phyloP scores from a whole-genome alignment of 2,888 invertebrate genomes.

The Eugnorisma glareosa region DNA sequence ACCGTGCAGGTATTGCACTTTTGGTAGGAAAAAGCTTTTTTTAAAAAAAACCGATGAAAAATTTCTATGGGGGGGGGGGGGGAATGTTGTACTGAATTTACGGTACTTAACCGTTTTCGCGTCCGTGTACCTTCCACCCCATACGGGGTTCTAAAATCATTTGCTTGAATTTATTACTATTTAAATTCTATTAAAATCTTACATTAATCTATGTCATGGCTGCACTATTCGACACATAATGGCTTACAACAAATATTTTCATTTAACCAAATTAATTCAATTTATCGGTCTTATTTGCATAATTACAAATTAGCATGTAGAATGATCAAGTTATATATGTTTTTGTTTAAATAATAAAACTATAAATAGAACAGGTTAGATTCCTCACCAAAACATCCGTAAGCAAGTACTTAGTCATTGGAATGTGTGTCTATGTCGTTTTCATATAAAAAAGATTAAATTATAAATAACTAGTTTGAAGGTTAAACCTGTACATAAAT shows the following conservation, averaged over 20 bases:
- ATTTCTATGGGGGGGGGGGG: too few species aligned
- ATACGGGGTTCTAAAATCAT: too few species aligned
- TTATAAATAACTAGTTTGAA: conserved; percentile 8
- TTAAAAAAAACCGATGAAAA: too few species aligned
- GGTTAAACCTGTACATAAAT: neutral
- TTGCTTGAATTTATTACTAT: neutral
- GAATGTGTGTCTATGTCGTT: conserved; percentile 21
- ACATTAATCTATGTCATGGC: conserved; percentile 20
- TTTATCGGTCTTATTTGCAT: conserved; percentile 33
- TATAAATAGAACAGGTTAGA: conserved; percentile 12
- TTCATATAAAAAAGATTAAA: neutral
- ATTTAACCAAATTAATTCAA: conserved; percentile 20
- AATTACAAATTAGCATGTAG: conserved; percentile 21
- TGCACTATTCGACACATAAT: neutral
- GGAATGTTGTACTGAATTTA: too few species aligned
- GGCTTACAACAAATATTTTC: conserved; percentile 2
- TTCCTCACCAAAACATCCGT: conserved; percentile 13
- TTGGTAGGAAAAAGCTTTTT: too few species aligned
- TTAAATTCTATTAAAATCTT: neutral
- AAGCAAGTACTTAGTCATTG: neutral
- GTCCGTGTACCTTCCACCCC: too few species aligned
- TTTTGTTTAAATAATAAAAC: neutral
- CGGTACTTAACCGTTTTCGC: too few species aligned
- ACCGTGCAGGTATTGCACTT: too few species aligned
- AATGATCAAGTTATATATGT: conserved; percentile 3